phyloP scores from a whole-genome alignment of 2,888 invertebrate genomes.

The Euzetes globulus region DNA sequence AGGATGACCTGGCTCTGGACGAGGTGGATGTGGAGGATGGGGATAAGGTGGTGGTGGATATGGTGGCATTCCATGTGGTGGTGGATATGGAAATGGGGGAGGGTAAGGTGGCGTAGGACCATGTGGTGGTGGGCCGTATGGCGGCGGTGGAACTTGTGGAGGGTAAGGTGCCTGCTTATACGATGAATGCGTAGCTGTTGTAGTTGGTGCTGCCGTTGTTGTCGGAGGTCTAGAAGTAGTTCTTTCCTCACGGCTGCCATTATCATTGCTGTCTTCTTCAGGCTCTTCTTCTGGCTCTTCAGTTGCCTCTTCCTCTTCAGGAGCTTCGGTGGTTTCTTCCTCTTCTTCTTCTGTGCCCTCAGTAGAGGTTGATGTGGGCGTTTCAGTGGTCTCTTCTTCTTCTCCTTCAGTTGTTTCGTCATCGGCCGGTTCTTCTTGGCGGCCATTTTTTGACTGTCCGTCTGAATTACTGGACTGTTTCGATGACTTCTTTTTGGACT shows the following conservation, averaged over 20 bases:
- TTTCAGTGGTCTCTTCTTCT: neutral
- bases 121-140: neutral
- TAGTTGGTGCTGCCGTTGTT: neutral
- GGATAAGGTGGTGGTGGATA: constrained; percentile 3
- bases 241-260: neutral
- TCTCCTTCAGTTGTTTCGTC: neutral
- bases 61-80: neutral
- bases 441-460: too few species aligned
- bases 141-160: neutral
- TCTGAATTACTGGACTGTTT: too few species aligned
- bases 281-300: neutral
- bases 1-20: neutral
- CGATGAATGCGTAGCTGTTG: neutral
- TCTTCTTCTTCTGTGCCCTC: neutral
- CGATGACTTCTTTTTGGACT: too few species aligned
- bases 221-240: too few species aligned
- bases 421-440: too few species aligned
- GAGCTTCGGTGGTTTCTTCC: neutral
- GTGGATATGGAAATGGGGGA: constrained; percentile 2
- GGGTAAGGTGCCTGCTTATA: neutral
- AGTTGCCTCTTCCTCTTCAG: neutral
- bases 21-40: neutral
- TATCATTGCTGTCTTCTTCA: neutral
- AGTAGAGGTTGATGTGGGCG: neutral
- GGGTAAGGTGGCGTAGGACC: neutral